Evolutionary conservation across 2,113 vertebrate genomes (phyloP), one percentile per base, ranked within the genome.

Genomic region (Dicentrarchus labrax): DNA sequence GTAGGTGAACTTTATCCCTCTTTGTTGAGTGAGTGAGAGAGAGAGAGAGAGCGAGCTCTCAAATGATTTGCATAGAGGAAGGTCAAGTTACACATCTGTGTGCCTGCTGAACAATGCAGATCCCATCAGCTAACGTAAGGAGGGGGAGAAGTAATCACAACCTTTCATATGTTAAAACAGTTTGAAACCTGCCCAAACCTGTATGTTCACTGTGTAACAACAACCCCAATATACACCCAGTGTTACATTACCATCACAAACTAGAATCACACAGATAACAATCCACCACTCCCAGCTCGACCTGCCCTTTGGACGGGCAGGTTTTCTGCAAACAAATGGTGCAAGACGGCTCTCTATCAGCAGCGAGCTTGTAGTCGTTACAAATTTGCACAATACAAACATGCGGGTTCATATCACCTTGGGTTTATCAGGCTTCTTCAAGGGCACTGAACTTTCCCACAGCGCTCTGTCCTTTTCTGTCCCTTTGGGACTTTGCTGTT

Each of bases 371-470:
- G 73, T 73, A 84, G 91, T 82, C 65, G 80, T 93, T 91, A 90
- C 78, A 86, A 72, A 87, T 90, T 86, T 89, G 86, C 91, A 89
- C 85, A 90, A 90, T 68, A 84, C 89, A 89, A 90, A 92, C 89
- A 91, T 41, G 21, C 15, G 82, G 62, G 66, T 85, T 82, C 30
- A 36, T 91, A 88, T 93, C 91, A 77, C 84, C 86, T 82, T 62
- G n/a, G 66, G 72, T 88, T 92, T 94, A 94, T 94, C 93, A 11
- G 78, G 51, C 84, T 87, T 78, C 91, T 93, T 86, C 91, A 93
- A 94, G 93, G 92, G 74, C 86, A 59, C 80, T 83, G 91, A 92
- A 94, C 91, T 93, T 92, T 94, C 94, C 89, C 93, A 94, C 87
- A 91, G 75, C 3, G 39, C 84, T 86, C 54, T 1, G 69, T 73